Evolutionary conservation across 1,140 invertebrate species (phyloP), one percentile per base, ranked within the genome.

Genomic region (Caenorhabditis latens): DNA sequence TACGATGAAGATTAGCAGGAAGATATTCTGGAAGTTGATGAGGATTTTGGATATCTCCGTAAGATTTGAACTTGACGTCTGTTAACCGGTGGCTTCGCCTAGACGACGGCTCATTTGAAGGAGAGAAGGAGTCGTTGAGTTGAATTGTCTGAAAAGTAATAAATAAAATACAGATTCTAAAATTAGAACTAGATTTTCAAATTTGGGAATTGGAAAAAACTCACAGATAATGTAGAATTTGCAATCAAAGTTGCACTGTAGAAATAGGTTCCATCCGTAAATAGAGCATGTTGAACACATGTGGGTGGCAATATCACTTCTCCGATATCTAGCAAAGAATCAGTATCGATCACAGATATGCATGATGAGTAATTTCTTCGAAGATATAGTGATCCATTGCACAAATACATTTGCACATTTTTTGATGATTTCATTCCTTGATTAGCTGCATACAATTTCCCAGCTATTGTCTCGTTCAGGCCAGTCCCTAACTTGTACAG

Each of bases 401-500:
- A 92, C 11, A 89, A 85, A 46, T 53, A 48, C 43, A 83, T 86
- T 83, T 82, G 75, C 3, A 84, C 58, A 42, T 83, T 63, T 83
- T 86, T 83, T 75, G 83, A 85, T 13, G 89, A 67, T 43, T 87
- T 90, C n/a, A 92, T 61, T 3, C 87, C 21, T 42, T 90, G 87
- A 84, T 92, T 92, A 1, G 84, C 65, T 11, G 91, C 91, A 46
- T 92, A 87, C 14, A 92, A 79, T 65, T 91, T 91, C 13, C 91
- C 91, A 14, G 71, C 50, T 40, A 84, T 87, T 11, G 91, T 92
- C 79, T 92, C 91, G n/a, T 84, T 84, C 6, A 92, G 63, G 1
- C 91, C 91, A 50, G 90, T 91, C 13, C 91, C 91, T 6, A 92
- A 40, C 87, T 92, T 92, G 40, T 92, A 91, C 3, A 92, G 84